Conservation (phyloP, 2,797 vertebrate genomes). For the Notolepis coatsorum region DNA sequence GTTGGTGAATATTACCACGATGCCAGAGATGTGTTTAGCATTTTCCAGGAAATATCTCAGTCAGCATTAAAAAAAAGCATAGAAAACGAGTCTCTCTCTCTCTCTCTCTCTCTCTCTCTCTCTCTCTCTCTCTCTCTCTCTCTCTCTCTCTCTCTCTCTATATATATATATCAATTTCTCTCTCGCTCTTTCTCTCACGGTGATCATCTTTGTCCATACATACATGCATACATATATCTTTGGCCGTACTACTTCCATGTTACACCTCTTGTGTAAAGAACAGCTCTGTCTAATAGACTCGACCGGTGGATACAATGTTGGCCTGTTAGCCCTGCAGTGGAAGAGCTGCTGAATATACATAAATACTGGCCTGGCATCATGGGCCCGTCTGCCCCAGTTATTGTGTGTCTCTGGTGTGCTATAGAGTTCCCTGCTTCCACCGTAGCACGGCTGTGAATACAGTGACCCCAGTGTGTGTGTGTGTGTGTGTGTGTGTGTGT, state of each 20-base stretch:
- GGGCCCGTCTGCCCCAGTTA: constrained; percentile 9
- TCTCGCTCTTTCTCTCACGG: background rate
- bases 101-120: background rate
- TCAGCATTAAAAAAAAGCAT: no score
- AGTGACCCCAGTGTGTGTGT: constrained; percentile 28
- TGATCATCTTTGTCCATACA: background rate
- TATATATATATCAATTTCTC: background rate
- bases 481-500: background rate
- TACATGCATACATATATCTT: background rate
- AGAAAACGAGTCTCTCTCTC: no score
- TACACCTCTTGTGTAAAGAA: background rate
- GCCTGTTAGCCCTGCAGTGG: constrained; percentile 10
- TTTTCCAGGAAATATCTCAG: no score
- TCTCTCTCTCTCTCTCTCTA: background rate
- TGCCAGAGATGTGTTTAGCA: no score
- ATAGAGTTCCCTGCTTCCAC: constrained; percentile 16
- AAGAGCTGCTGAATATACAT: constrained; percentile 20
- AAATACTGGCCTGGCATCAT: constrained; percentile 14
- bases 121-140: background rate
- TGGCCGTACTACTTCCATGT: background rate
- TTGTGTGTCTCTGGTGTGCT: constrained; percentile 26
- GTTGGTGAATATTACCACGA: no score
- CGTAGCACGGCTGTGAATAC: constrained; percentile 19
- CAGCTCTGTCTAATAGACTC: background rate
- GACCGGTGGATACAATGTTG: constrained; percentile 16